A percentile compares a stretch with the other conserved stretches of the same genome.
Conservation (phyloP, 2,113 vertebrate genomes). For the Lophochroa leadbeateri region DNA sequence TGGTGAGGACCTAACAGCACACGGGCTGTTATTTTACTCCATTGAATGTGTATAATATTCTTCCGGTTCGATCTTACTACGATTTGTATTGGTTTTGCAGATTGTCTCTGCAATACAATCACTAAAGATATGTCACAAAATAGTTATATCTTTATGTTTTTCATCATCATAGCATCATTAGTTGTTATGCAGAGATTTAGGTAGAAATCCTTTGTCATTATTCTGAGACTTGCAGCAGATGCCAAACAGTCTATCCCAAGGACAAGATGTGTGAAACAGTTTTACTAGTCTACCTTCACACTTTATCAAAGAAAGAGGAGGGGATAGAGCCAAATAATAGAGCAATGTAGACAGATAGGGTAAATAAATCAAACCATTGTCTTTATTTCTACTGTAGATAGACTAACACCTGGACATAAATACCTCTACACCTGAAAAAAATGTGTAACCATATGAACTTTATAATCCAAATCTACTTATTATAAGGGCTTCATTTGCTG, state of each 20-base stretch:
- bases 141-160: not conserved
- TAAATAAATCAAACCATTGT: not conserved
- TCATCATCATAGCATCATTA: not conserved
- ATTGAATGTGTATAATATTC: not conserved
- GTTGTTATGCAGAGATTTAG: not conserved
- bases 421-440: not conserved
- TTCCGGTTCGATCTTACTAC: not conserved
- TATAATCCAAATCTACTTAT: not conserved
- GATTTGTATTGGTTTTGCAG: not conserved
- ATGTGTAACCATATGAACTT: not conserved
- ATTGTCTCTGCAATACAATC: slow-evolving; percentile 9
- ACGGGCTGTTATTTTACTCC: not conserved
- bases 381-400: not conserved
- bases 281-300: not conserved
- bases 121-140: not conserved
- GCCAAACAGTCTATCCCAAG: not conserved
- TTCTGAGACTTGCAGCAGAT: not conserved
- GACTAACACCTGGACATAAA: not conserved
- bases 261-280: not conserved
- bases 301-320: not conserved
- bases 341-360: not conserved
- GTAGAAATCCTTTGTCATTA: not conserved
- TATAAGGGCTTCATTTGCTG: not conserved
- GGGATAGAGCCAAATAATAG: not conserved
- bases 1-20: not conserved